Base-by-base conservation (phyloP, 2,797 vertebrate genomes). In the Crenuchus spilurus region DNA sequence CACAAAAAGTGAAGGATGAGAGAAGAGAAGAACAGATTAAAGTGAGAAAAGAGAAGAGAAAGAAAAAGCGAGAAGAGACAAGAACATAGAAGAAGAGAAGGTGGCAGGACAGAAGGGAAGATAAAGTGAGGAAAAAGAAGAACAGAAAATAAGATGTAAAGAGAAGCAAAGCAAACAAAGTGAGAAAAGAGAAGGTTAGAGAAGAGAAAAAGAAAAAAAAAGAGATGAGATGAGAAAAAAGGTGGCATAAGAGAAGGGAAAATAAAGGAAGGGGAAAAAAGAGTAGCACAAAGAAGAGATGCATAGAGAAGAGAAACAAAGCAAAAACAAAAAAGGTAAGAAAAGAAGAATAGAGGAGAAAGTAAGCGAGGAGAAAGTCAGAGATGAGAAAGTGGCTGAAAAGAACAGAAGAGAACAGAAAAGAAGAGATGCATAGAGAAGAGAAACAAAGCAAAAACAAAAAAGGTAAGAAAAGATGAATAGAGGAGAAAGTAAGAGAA, bases 381-480 rank as follows among this genome's bases (percentile, higher is more conserved):
- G 44, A 69, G 33, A 75, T 61, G 81, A 71, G 30, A 77, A 48
- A 61, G 55, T n/a, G n/a, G n/a, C n/a, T n/a, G n/a, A n/a, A n/a
- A n/a, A 55, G 26, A 64, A 71, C 31, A 28, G 22, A 10, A 11
- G 6, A 35, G 33, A 24, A 13, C 26, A 48, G 24, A 37, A 60
- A 28, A 28, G 5, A 46, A 24, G 37, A 31, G 18, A 24, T 1
- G 9, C 16, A 20, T 7, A 28, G 33, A 41, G 20, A 22, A 22
- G 33, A 13, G 18, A 22, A 18, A 11, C 18, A 20, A 26, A 16
- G 3, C 18, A 10, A 30, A 20, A 6, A 33, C 4, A 62, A 28
- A 10, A 26, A 22, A 24, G 1, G 8, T 10, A 9, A 24, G 4
- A 0, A 6, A 8, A 49, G 13, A 1, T 22, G 20, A 48, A 1